These are phyloP conservation scores for Percina caprodes DNA, from an alignment of 2,113 vertebrate genomes.

Conservation along the genomic window DNA sequence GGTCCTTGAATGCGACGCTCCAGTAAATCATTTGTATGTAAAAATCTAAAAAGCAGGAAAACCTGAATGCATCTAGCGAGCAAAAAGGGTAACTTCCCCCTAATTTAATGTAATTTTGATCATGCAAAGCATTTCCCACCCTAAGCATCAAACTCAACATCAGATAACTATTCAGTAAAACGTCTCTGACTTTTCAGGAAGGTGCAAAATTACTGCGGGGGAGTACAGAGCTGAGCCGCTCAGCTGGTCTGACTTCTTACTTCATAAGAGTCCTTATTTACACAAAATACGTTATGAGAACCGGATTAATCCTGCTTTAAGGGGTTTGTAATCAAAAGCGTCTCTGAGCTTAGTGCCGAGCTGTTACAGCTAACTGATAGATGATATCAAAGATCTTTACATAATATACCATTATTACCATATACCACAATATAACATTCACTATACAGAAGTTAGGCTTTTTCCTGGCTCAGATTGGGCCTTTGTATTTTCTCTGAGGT, in stretches of 20 bases:
- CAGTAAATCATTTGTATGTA: background rate
- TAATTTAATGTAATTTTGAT: constrained; percentile 15
- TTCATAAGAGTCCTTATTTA: background rate
- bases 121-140: background rate
- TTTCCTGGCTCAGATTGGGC: too few species aligned
- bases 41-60: background rate
- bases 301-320: background rate
- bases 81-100: background rate
- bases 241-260: background rate
- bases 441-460: too few species aligned
- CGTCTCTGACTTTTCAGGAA: too few species aligned
- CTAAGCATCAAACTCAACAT: background rate
- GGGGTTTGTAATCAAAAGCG: background rate
- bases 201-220: background rate
- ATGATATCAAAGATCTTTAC: background rate
- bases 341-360: background rate
- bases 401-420: too few species aligned
- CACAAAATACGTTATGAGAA: fast-evolving
- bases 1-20: background rate
- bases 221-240: background rate
- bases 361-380: background rate
- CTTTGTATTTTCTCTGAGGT: too few species aligned
- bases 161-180: background rate
- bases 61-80: background rate
- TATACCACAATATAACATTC: too few species aligned